A percentile compares a stretch with the other conserved stretches of the same genome.
Evolutionary conservation across 2,888 invertebrate genomes (phyloP).

Genomic region (Volucella inanis): DNA sequence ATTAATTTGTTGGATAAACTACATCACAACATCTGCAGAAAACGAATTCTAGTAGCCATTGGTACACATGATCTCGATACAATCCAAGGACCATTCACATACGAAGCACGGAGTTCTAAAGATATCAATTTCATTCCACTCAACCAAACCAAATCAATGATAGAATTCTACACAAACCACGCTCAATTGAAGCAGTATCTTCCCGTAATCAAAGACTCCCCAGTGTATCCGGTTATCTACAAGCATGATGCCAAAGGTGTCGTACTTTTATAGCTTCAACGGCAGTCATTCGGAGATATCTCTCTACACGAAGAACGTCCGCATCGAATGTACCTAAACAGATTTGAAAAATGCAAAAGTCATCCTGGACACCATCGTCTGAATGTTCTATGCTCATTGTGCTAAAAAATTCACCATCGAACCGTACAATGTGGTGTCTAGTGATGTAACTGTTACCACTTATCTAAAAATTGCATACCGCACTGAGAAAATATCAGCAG

Average conservation of each 20-base stretch:
- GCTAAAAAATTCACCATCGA: slow-evolving; percentile 89
- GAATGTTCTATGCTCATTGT: slow-evolving; percentile 97
- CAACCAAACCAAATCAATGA: slow-evolving; percentile 93
- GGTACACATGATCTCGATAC: slow-evolving; percentile 99
- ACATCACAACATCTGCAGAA: slow-evolving; percentile 98
- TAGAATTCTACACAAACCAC: slow-evolving; percentile 96
- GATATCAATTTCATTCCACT: slow-evolving; percentile 96
- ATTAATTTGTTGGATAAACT: slow-evolving; percentile 99
- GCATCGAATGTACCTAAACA: slow-evolving; percentile 98
- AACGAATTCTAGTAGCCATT: slow-evolving; percentile 95
- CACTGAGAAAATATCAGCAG: slow-evolving; percentile 86
- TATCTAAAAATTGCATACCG: slow-evolving; percentile 90
- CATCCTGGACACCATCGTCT: slow-evolving; percentile 96
- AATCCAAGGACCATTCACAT: slow-evolving; percentile 94
- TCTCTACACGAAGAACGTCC: slow-evolving; percentile 95
- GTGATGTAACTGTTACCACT: slow-evolving; percentile 87
- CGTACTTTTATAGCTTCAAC: slow-evolving; percentile 97
- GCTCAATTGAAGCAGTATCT: slow-evolving; percentile 97
- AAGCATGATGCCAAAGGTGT: slow-evolving; percentile 94
- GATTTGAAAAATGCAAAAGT: slow-evolving; percentile 97
- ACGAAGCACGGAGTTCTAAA: slow-evolving; percentile 93
- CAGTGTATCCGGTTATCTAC: slow-evolving; percentile 97
- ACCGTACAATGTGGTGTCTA: slow-evolving; percentile 91
- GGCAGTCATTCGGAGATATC: slow-evolving; percentile 98
- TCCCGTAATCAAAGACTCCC: slow-evolving; percentile 95